Conservation (phyloP, 2,797 vertebrate species). For the Enteromius trimaculatus region DNA sequence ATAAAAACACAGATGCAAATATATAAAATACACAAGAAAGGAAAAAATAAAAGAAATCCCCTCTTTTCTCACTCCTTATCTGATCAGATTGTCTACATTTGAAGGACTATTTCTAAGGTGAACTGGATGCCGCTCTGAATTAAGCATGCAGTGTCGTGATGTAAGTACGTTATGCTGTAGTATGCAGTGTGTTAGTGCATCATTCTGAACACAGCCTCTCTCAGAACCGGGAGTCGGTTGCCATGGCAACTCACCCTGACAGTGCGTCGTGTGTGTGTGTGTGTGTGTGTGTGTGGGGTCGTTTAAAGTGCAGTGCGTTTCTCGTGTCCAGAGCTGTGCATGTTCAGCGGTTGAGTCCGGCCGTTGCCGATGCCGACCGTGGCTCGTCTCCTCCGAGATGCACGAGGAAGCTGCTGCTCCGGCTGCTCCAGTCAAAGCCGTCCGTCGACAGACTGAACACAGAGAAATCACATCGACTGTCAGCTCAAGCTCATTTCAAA, state of each 20-base stretch:
- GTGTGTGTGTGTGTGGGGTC: not conserved
- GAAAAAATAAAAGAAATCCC: no score
- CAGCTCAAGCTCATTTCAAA: no score
- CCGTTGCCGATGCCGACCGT: constrained; percentile 73
- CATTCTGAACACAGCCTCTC: not conserved
- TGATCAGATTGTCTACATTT: not conserved
- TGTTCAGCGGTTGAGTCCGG: constrained; percentile 73
- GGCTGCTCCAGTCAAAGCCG: constrained; percentile 87
- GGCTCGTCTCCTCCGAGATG: constrained; percentile 82
- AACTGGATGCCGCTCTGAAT: no score
- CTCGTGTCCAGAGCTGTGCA: not conserved
- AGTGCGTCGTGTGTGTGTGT: not conserved
- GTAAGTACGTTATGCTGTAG: not conserved
- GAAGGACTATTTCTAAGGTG: not conserved
- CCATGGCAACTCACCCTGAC: not conserved
- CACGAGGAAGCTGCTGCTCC: constrained; percentile 83
- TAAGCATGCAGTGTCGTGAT: not conserved
- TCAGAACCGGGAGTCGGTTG: not conserved
- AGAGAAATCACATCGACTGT: not conserved
- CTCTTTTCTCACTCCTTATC: not conserved
- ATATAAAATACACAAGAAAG: not conserved
- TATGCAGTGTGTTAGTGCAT: not conserved
- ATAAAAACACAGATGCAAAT: no score
- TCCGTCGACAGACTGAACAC: constrained; percentile 84
- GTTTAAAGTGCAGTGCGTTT: constrained; percentile 34